phyloP scores from a whole-genome alignment of 2,113 vertebrate genomes.

The Spea multiplicata region DNA sequence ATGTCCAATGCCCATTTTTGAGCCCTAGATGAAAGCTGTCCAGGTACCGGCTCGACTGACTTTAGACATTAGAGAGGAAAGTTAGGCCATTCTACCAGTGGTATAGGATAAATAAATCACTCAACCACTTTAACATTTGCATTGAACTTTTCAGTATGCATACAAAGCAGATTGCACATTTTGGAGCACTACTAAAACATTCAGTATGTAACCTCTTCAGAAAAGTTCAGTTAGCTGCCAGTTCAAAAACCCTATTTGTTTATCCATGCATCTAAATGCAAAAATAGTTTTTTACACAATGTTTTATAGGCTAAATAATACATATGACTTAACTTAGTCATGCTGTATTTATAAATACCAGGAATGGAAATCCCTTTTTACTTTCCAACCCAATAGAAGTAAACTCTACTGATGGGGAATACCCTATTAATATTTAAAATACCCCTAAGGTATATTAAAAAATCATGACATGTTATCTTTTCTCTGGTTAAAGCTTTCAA shows the following conservation, averaged over 20 bases:
- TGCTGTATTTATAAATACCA: conserved; percentile 33
- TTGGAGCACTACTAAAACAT: neutral
- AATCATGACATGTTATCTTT: conserved; percentile 39
- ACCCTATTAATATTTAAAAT: conserved; percentile 38
- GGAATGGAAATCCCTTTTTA: conserved; percentile 25
- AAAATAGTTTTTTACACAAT: neutral
- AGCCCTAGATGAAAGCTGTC: too few species aligned
- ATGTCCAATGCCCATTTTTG: too few species aligned
- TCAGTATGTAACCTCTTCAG: neutral
- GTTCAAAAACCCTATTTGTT: neutral
- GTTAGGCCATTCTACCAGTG: too few species aligned
- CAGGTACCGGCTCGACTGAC: too few species aligned
- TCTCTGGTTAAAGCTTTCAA: conserved; percentile 26
- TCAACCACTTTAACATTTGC: too few species aligned
- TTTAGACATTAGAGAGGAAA: too few species aligned
- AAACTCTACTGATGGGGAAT: conserved; percentile 26
- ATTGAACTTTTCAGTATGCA: too few species aligned
- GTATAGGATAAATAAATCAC: too few species aligned
- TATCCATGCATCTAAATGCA: neutral
- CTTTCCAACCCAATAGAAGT: neutral
- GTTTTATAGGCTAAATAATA: conserved; percentile 24
- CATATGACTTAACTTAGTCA: conserved; percentile 10
- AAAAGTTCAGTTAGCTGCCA: neutral
- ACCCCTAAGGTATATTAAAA: conserved; percentile 40
- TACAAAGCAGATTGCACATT: too few species aligned